Conservation (phyloP, 92 coral and sea anemone genomes). For the Porites lobata region DNA sequence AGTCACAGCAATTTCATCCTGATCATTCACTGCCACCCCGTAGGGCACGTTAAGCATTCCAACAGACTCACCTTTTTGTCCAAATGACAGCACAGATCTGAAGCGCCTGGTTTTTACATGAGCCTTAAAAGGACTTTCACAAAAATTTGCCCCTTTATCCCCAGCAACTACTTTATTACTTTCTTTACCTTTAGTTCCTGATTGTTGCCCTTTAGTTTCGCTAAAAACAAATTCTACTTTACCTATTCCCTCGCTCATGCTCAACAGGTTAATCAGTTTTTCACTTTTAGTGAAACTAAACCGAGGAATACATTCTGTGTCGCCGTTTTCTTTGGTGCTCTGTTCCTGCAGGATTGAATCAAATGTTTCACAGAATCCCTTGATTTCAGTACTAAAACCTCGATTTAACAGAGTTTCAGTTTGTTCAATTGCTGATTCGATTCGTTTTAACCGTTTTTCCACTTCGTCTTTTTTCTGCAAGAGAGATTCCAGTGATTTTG, state of each 20-base stretch:
- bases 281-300: no score
- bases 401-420: background rate
- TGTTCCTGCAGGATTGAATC: background rate
- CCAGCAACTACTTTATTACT: no score
- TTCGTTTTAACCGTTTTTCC: background rate
- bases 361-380: no score
- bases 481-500: background rate
- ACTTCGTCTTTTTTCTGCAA: background rate
- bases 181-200: no score
- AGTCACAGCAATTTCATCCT: conserved; percentile 19
- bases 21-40: conserved; percentile 25
- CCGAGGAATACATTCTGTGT: no score
- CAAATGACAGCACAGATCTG: conserved; percentile 19
- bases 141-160: background rate
- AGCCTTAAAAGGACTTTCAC: background rate
- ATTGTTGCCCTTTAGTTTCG: no score
- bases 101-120: background rate
- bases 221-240: no score
- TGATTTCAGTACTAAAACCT: no score
- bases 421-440: background rate
- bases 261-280: no score
- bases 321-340: background rate
- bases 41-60: conserved; percentile 9
- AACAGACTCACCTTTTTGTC: conserved; percentile 2
- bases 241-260: no score